Percentiles rank a stretch among this genome's conserved stretches.
Evolutionary conservation across 2,888 invertebrate genomes (phyloP).

Genomic region (Tethea ocularis): DNA sequence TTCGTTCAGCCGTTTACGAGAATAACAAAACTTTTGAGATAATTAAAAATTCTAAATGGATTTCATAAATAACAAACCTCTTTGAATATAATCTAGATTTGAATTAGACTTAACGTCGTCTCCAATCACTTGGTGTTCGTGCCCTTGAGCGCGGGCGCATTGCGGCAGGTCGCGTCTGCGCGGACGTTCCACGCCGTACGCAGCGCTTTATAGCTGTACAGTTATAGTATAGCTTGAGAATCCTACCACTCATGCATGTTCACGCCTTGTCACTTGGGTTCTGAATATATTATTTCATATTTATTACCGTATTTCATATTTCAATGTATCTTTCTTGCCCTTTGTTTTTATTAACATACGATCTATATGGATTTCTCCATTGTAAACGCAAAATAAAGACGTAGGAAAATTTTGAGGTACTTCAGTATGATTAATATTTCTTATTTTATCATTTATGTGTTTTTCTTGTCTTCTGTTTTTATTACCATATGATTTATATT

Average conservation of each 20-base stretch:
- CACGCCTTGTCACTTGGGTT: slow-evolving; percentile 11
- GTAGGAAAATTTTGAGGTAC: neutral
- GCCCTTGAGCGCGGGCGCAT: slow-evolving; percentile 74
- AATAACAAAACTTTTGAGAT: no score
- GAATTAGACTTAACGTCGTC: slow-evolving; percentile 18
- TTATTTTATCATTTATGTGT: no score
- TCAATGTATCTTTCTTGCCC: neutral
- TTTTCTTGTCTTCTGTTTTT: no score
- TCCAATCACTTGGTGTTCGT: slow-evolving; percentile 39
- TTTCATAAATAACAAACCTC: neutral
- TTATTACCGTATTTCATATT: neutral
- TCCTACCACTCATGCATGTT: slow-evolving; percentile 29
- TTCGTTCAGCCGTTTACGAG: no score
- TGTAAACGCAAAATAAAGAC: neutral
- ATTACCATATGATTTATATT: no score
- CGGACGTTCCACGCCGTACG: slow-evolving; percentile 8
- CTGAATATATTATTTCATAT: neutral
- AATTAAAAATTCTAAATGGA: no score
- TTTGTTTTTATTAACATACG: neutral
- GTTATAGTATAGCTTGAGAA: slow-evolving; percentile 47
- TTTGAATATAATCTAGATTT: neutral
- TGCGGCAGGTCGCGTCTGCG: slow-evolving; percentile 73
- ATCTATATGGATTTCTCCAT: neutral
- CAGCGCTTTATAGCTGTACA: slow-evolving; percentile 39
- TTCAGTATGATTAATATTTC: no score